Evolutionary conservation across 2,113 vertebrate species (phyloP).

Genomic region (Phylloscopus trochilus): DNA sequence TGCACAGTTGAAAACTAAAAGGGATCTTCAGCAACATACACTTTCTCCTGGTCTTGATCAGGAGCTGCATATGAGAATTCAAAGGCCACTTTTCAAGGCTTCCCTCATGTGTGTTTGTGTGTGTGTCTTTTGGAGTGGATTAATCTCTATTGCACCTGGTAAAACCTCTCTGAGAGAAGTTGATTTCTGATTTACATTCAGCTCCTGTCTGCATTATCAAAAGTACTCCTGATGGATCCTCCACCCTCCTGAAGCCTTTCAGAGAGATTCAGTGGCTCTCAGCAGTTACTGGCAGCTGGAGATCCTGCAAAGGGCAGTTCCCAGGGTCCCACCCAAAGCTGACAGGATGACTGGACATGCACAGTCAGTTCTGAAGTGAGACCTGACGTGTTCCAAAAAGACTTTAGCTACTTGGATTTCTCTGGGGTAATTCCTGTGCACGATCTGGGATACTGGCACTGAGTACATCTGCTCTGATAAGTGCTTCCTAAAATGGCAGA

Average conservation of each 20-base stretch:
- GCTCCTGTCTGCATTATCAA: not conserved
- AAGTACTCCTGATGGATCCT: not conserved
- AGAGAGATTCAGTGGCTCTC: not conserved
- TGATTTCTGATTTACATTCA: not conserved
- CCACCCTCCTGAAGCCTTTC: not conserved
- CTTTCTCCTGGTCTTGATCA: not conserved
- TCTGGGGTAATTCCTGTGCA: not conserved
- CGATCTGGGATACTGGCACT: not conserved
- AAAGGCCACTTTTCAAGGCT: not conserved
- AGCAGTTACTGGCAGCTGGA: not conserved
- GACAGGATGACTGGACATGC: not conserved
- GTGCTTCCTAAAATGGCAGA: not conserved
- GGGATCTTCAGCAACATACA: not conserved
- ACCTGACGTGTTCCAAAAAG: not conserved
- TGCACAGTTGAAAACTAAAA: not conserved
- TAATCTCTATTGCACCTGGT: not conserved
- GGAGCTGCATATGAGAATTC: not conserved
- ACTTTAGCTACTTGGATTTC: not conserved
- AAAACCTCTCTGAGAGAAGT: not conserved
- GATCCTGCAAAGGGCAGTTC: not conserved
- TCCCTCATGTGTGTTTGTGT: fast-evolving
- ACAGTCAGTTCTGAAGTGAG: not conserved
- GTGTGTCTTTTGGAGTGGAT: not conserved
- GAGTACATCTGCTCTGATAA: not conserved
- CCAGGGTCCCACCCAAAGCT: not conserved